Evolutionary conservation across 2,113 vertebrate genomes (phyloP).

Genomic region (Onychostoma macrolepis): DNA sequence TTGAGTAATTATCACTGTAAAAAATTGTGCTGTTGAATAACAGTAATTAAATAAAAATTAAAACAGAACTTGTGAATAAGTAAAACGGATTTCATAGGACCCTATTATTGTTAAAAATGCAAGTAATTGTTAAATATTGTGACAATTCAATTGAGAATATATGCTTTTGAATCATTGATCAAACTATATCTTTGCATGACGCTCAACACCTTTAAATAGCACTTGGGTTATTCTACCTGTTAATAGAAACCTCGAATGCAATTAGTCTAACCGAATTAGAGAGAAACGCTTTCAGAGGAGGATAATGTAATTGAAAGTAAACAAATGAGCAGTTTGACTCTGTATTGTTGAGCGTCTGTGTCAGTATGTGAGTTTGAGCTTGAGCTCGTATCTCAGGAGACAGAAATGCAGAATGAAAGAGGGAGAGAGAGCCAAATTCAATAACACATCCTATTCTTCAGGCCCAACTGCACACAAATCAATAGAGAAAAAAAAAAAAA

Average conservation of each 20-base stretch:
- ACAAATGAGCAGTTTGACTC: neutral
- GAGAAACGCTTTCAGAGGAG: neutral
- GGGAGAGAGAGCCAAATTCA: neutral
- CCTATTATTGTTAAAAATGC: neutral
- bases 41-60: too few species aligned
- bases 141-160: neutral
- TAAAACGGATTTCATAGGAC: neutral
- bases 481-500: neutral
- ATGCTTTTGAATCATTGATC: neutral
- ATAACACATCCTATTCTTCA: constrained; percentile 3
- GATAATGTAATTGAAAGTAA: constrained; percentile 21
- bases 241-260: neutral
- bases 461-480: neutral
- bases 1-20: too few species aligned
- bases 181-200: neutral
- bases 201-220: neutral
- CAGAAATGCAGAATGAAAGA: neutral
- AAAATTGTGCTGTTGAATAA: too few species aligned
- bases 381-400: neutral
- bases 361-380: neutral
- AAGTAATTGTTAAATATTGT: too few species aligned
- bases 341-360: neutral
- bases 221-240: neutral
- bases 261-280: neutral
- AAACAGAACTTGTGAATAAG: neutral